Evolutionary conservation across 2,888 invertebrate species (phyloP), one percentile per base, ranked within the genome.

Genomic region (Cerceris rybyensis): DNA sequence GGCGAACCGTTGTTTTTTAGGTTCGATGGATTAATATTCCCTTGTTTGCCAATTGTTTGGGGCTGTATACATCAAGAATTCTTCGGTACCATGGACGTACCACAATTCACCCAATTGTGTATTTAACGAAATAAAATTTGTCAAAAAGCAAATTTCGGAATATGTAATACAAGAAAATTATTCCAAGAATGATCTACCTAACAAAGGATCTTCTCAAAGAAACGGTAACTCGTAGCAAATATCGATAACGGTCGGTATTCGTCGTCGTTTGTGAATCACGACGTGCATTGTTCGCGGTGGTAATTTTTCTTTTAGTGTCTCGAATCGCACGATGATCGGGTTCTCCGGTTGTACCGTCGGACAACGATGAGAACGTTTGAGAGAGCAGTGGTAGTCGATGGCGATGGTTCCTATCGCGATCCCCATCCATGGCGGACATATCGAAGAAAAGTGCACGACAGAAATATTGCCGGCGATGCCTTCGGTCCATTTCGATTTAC

Each of bases 161-260:
- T 2, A 1, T 4, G 28, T 28, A 28, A 28, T 2, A 4, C 28
- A 28, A 28, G 2, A 28, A 28, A 28, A 28, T 28, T 2, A 28
- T 28, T 28, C 28, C 28, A 28, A 28, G 28, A 28, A 28, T 4
- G 28, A 28, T 28, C 28, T 28, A 28, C 28, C 28, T 28, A 28
- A 28, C 28, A 28, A 28, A 28, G 28, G 28, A 28, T 4, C 49
- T 14, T 39, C 28, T 17, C 61, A 52, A 67, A 72, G 75, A 65
- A 78, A 64, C 49, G 43, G 60, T 70, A 76, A 78, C 78, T 67
- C 75, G 66, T 66, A 60, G 75, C 63, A 57, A 70, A 63, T 70
- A 66, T 39, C 43, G 75, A 28, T 68, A 63, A 75, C 74, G 58
- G 61, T 70, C 66, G 8, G 43, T 49, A 67, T 78, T 17, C 58